A percentile compares a stretch with the other conserved stretches of the same genome.
These are phyloP conservation scores for Hippocampus abdominalis DNA, from an alignment of 2,113 vertebrate genomes.

Conservation along the genomic window DNA sequence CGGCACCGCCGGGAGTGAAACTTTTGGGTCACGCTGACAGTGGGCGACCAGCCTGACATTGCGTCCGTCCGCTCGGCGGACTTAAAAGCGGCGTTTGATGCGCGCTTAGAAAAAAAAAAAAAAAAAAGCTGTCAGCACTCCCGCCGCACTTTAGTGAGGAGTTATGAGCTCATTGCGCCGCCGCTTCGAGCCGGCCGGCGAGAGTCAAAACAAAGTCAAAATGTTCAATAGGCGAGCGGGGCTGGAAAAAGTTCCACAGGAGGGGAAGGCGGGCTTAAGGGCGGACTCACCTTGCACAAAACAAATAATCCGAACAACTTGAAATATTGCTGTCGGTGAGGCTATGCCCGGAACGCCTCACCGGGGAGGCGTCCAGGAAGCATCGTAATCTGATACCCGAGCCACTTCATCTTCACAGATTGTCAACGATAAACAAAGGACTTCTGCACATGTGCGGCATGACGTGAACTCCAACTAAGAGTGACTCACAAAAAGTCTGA, in stretches of 20 bases:
- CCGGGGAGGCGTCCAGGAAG: too few species aligned
- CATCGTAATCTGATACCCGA: too few species aligned
- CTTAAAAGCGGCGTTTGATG: neutral
- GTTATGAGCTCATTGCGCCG: neutral
- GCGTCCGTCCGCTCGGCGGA: neutral
- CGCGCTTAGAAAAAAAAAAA: neutral
- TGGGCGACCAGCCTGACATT: conserved; percentile 1
- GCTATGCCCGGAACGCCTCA: too few species aligned
- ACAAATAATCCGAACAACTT: neutral
- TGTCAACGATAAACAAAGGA: too few species aligned
- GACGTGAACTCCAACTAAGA: too few species aligned
- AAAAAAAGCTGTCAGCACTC: neutral
- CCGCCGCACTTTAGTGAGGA: neutral
- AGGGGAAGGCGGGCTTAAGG: neutral
- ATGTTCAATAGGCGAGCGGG: neutral
- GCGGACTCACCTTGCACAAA: neutral
- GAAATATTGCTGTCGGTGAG: neutral
- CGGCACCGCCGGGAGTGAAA: neutral
- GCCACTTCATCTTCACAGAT: too few species aligned
- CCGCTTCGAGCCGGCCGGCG: neutral
- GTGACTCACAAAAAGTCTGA: too few species aligned
- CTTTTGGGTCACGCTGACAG: neutral
- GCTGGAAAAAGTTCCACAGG: neutral
- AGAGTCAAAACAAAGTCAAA: conserved; percentile 4
- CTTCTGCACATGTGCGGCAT: too few species aligned